Evolutionary conservation across 2,113 vertebrate genomes (phyloP), one percentile per base, ranked within the genome.

Genomic region (Chlamydotis undulata): DNA sequence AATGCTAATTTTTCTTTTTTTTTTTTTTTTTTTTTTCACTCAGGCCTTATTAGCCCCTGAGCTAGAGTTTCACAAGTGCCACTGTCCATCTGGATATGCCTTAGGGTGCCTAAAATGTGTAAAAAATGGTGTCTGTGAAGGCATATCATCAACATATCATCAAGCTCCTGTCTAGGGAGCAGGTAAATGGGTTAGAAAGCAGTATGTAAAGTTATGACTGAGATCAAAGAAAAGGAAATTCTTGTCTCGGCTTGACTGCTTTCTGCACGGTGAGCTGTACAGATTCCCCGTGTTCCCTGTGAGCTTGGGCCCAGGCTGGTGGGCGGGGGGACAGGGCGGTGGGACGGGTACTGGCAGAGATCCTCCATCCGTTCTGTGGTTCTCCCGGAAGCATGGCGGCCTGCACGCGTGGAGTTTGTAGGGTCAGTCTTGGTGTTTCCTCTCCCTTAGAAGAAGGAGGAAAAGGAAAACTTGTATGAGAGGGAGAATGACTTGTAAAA

Each of bases 281-380:
- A 7, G 59, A 59, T 86, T 73, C 43, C 33, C 37, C 4, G 0
- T 55, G 26, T 64, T 86, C 52, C 16, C 23, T 1, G 0, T 0
- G 1, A 68, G 43, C 49, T 19, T 28, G 41, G 50, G 33, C 60
- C 55, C 9, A 2, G 35, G 55, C 63, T 5, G 4, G 43, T 10
- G 2, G 2, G 0, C 2, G 10, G 5, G 29, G 19, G 14, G 31
- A 67, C 56, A n/a, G 28, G 17, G 19, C 0, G 2, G 19, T 31
- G 47, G 52, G 64, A 33, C 1, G 2, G 52, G 49, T 2, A 1
- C 23, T 43, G 39, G 69, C 56, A 49, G 59, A n/a, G 33, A 52
- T 81, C 63, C n/a, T 33, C 25, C 2, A 2, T 6, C 37, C 3
- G 1, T 37, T 55, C 24, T 3, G 7, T n/a, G 57, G 9, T 3